Evolutionary conservation across 1,140 invertebrate genomes (phyloP).

Genomic region (Anoplolepis gracilipes): DNA sequence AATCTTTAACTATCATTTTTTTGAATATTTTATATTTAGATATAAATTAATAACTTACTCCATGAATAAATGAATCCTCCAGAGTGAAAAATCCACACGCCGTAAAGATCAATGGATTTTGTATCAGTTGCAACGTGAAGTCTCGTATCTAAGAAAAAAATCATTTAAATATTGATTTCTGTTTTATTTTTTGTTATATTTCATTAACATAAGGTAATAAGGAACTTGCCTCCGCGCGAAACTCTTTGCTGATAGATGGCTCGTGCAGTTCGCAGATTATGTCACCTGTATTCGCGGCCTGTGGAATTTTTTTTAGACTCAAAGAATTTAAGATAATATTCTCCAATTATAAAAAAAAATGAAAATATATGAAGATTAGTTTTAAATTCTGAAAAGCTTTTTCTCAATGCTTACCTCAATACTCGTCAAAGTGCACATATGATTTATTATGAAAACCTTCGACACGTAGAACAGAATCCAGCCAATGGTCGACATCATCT

Average conservation of each 20-base stretch:
- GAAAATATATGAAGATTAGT: background rate
- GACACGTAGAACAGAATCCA: conserved; percentile 51
- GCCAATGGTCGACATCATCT: conserved; percentile 18
- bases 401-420: conserved; percentile 52
- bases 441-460: conserved; percentile 58
- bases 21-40: background rate
- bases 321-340: conserved; percentile 1
- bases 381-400: background rate
- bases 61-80: conserved; percentile 72
- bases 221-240: conserved; percentile 67
- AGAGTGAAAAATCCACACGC: conserved; percentile 76
- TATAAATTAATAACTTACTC: conserved; percentile 52
- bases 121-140: conserved; percentile 75
- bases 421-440: conserved; percentile 55
- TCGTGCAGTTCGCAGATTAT: conserved; percentile 74
- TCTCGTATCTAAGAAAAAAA: conserved; percentile 72
- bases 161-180: background rate
- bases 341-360: background rate
- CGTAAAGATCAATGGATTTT: conserved; percentile 75
- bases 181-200: background rate
- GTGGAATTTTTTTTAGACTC: background rate
- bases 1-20: background rate
- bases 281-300: conserved; percentile 71
- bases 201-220: background rate
- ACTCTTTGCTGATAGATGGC: conserved; percentile 63